These are phyloP conservation scores for Ginglymostoma cirratum DNA, from an alignment of 2,113 vertebrate species.

Conservation along the genomic window DNA sequence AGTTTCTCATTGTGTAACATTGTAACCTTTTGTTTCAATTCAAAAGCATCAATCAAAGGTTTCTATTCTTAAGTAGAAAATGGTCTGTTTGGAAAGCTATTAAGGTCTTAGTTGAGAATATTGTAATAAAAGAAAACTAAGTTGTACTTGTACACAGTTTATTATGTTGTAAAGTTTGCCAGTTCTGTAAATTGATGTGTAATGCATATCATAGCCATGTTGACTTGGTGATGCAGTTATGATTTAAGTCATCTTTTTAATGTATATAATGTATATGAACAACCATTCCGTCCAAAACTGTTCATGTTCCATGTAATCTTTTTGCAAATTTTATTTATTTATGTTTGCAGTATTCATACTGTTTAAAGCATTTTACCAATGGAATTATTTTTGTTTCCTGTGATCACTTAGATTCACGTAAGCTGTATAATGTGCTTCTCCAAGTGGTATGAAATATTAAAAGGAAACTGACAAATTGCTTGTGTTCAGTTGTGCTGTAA, in stretches of 20 bases:
- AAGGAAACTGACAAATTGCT: conserved; percentile 29
- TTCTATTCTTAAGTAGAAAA: not conserved
- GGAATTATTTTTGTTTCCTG: conserved; percentile 61
- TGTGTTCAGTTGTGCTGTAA: not conserved
- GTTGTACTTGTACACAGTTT: conserved; percentile 16
- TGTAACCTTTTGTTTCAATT: not conserved
- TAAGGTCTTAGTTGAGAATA: not conserved
- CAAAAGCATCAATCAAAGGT: not conserved
- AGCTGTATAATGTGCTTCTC: conserved; percentile 66
- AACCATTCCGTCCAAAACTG: not conserved
- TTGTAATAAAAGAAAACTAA: conserved; percentile 9
- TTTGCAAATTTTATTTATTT: conserved; percentile 67
- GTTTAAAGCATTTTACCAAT: not conserved
- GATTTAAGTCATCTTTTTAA: conserved; percentile 19
- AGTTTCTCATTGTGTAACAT: not conserved
- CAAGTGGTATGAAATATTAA: conserved; percentile 41
- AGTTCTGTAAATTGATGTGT: conserved; percentile 14
- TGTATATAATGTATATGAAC: conserved; percentile 36
- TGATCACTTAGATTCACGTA: conserved; percentile 55
- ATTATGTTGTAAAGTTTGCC: conserved; percentile 28
- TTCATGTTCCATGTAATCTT: conserved; percentile 16
- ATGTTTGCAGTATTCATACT: conserved; percentile 59
- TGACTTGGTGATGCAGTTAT: conserved; percentile 19
- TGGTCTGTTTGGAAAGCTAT: not conserved
- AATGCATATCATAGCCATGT: conserved; percentile 8